These are phyloP conservation scores for Adelphocoris suturalis DNA, from an alignment of 2,888 invertebrate species.

Conservation along the genomic window DNA sequence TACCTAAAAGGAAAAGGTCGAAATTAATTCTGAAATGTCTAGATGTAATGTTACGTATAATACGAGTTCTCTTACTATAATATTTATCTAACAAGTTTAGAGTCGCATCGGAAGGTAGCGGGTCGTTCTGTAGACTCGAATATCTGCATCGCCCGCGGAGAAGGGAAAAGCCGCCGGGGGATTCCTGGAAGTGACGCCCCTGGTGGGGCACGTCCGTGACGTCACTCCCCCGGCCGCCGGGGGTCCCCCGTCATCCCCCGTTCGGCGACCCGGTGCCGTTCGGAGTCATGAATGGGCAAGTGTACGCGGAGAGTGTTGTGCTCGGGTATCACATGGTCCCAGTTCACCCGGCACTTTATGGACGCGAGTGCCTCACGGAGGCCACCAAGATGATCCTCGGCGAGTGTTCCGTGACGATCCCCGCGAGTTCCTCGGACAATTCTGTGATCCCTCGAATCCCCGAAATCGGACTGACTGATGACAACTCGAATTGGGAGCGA, in stretches of 20 bases:
- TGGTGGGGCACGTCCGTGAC: conserved; percentile 61
- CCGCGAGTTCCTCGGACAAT: neutral
- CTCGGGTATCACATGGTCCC: conserved; percentile 50
- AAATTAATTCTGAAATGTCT: too few species aligned
- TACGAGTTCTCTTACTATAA: too few species aligned
- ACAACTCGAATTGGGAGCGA: conserved; percentile 72
- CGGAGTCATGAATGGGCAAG: conserved; percentile 68
- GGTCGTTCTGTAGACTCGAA: neutral
- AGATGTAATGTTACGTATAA: too few species aligned
- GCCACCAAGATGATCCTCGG: neutral
- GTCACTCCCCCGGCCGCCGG: conserved; percentile 46
- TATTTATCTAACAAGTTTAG: too few species aligned
- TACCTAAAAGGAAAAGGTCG: too few species aligned
- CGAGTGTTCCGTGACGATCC: conserved; percentile 6
- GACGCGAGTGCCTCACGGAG: neutral
- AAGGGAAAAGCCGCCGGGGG: conserved; percentile 44
- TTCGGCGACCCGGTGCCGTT: conserved; percentile 13
- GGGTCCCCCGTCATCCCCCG: neutral
- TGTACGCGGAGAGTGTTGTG: conserved; percentile 54
- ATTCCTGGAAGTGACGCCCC: conserved; percentile 65
- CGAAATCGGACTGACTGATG: neutral
- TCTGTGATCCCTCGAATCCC: conserved; percentile 22
- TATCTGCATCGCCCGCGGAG: neutral
- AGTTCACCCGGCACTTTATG: neutral
- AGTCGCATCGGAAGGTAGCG: neutral